Evolutionary conservation across 2,797 vertebrate species (phyloP), one percentile per base, ranked within the genome.

Genomic region (Martes flavigula): DNA sequence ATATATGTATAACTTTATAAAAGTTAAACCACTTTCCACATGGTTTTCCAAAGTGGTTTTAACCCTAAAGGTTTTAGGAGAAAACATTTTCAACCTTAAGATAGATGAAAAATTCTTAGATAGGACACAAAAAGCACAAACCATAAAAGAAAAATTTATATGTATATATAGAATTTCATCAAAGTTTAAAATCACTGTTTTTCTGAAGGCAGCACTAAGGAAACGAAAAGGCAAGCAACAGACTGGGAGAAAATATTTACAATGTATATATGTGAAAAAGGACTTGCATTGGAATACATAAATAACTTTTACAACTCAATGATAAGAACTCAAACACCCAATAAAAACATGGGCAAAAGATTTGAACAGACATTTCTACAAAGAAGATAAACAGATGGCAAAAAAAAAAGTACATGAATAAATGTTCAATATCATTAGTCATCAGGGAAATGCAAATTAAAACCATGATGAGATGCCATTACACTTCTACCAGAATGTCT

Each of bases 331-430:
- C 92, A 96, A 96, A 96, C 66, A 90, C 46, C 88, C 92, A 96
- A 94, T 95, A 95, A 92, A 98, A 98, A 97, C 92, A 96, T 91
- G 96, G 95, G 93, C 70, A 90, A 97, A 97, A 91, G 87, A 90
- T 95, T 86, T 98, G 84, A 97, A 95, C 87, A 98, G 93, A 97
- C 81, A 97, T 94, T 96, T 97, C 90, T 82, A 92, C 94, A 96
- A 94, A 96, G 70, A 96, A 95, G 87, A 96, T 95, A 92, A 98
- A 96, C 96, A 97, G 96, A 97, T 94, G 87, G 93, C 85, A 68
- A 79, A 73, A 95, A 94, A 40, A 40, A 96, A 91, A 90, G 79
- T 38, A 92, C 68, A 86, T 83, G 90, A 97, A 94, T 97, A 97
- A 96, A 92, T 87, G 60, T 66, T 97, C 81, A 70, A 32, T 89